Conservation (phyloP, 2,888 invertebrate genomes). For the Erebia epiphron region DNA sequence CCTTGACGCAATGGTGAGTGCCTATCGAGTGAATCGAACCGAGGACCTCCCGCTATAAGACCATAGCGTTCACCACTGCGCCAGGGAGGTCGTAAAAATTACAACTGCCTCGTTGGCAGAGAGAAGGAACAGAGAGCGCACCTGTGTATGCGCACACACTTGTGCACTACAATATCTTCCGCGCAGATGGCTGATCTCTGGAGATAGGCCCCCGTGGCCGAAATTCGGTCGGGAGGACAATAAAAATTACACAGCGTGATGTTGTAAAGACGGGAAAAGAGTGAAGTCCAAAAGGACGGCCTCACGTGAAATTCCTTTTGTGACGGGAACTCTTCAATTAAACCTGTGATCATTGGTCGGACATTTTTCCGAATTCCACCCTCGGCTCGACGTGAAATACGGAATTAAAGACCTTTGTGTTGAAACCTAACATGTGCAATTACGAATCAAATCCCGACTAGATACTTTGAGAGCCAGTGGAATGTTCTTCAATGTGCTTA, state of each 20-base stretch:
- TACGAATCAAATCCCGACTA: conserved; percentile 55
- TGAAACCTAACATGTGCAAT: conserved; percentile 53
- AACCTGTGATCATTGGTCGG: conserved; percentile 31
- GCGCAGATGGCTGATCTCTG: too few species aligned
- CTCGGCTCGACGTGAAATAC: conserved; percentile 21
- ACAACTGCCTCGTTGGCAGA: too few species aligned
- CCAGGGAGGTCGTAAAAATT: too few species aligned
- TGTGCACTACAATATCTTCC: too few species aligned
- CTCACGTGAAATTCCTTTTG: conserved; percentile 14
- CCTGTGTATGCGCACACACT: too few species aligned
- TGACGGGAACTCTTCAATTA: conserved; percentile 36
- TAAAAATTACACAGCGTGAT: conserved; percentile 5
- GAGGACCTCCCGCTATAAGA: too few species aligned
- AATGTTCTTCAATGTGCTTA: neutral
- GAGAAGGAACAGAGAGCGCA: too few species aligned
- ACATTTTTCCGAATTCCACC: conserved; percentile 35
- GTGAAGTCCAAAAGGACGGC: conserved; percentile 6
- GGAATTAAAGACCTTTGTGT: conserved; percentile 41
- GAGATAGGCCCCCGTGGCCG: too few species aligned
- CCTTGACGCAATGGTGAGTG: too few species aligned
- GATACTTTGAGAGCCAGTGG: conserved; percentile 31
- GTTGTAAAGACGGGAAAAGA: neutral
- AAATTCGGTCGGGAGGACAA: too few species aligned
- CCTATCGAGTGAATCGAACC: too few species aligned
- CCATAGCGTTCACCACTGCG: too few species aligned